Conservation (phyloP, 2,113 vertebrate genomes). For the Garra rufa region DNA sequence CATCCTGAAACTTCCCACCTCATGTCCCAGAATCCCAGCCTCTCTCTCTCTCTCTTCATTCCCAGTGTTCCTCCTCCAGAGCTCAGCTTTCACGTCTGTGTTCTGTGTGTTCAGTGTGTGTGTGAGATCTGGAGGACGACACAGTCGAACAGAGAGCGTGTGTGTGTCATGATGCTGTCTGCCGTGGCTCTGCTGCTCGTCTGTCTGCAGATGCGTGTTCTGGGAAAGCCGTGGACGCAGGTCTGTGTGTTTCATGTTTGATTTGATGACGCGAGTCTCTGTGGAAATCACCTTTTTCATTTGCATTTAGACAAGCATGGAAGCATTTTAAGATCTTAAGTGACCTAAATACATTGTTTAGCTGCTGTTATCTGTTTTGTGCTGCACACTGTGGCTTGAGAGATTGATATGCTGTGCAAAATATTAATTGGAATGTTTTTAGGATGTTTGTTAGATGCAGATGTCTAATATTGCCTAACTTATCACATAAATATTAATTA, state of each 20-base stretch:
- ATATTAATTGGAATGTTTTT: background rate
- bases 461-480: background rate
- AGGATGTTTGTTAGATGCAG: background rate
- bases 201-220: constrained; percentile 81
- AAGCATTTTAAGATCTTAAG: background rate
- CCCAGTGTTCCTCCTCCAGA: background rate
- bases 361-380: background rate
- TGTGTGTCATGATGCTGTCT: constrained; percentile 77
- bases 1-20: background rate
- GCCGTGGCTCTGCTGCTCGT: constrained; percentile 75
- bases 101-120: constrained; percentile 48
- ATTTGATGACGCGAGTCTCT: background rate
- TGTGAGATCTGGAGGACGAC: constrained; percentile 57
- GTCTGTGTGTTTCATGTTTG: background rate
- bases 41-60: constrained; percentile 1
- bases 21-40: constrained; percentile 19
- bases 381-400: background rate
- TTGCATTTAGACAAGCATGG: background rate
- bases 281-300: background rate
- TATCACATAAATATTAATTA: background rate
- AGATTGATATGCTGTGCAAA: background rate
- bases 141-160: constrained; percentile 48
- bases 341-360: background rate
- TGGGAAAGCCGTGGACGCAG: constrained; percentile 84
- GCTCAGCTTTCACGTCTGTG: constrained; percentile 48